These are phyloP conservation scores for Archaeoteleia sp. DNA, from an alignment of 2,888 invertebrate genomes.

Conservation along the genomic window DNA sequence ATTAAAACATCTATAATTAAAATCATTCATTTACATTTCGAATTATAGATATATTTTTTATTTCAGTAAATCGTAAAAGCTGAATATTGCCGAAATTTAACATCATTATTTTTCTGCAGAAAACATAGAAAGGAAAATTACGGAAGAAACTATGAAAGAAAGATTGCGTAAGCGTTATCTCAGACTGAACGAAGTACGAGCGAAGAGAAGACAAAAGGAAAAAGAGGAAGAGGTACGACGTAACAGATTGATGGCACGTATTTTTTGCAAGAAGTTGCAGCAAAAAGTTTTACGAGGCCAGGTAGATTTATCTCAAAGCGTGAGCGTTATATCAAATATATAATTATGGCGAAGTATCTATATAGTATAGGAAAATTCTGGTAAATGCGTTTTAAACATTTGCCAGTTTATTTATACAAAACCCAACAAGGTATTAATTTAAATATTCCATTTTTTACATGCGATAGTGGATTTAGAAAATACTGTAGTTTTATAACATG, in stretches of 20 bases:
- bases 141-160: conserved; percentile 79
- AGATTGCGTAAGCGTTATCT: conserved; percentile 80
- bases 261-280: conserved; percentile 86
- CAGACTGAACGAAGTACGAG: conserved; percentile 83
- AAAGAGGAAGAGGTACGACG: conserved; percentile 79
- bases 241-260: conserved; percentile 84
- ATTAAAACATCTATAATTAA: no score
- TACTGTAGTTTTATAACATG: no score
- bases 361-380: no score
- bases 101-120: conserved; percentile 55
- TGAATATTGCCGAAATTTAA: background rate
- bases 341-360: no score
- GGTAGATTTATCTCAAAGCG: conserved; percentile 81
- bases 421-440: no score
- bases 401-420: no score
- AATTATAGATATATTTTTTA: background rate
- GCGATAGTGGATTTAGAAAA: no score
- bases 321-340: conserved; percentile 77
- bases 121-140: conserved; percentile 72
- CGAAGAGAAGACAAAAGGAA: conserved; percentile 77
- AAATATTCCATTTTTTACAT: no score
- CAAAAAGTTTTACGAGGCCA: conserved; percentile 81
- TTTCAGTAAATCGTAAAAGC: background rate
- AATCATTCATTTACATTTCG: no score
- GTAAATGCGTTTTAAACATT: no score